Conservation (phyloP, 2,888 invertebrate genomes). For the Chouioia cunea region DNA sequence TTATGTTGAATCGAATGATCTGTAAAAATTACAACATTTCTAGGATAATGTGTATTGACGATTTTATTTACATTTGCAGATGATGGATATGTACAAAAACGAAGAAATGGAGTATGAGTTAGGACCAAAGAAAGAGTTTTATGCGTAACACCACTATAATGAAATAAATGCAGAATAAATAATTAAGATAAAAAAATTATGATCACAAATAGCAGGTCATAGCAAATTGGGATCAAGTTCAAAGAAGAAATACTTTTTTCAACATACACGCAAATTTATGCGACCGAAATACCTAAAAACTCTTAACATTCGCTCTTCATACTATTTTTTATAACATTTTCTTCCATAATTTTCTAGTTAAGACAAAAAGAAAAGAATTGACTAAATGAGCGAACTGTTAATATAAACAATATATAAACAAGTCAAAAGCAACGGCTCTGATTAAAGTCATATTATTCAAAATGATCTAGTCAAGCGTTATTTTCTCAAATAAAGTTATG, state of each 20-base stretch:
- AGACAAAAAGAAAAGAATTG: slow-evolving; percentile 12
- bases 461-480: slow-evolving; percentile 66
- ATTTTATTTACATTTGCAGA: slow-evolving; percentile 70
- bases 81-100: slow-evolving; percentile 94
- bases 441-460: slow-evolving; percentile 46
- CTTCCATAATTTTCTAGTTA: slow-evolving; percentile 29
- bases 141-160: slow-evolving; percentile 75
- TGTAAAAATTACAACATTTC: no score
- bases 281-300: slow-evolving; percentile 36
- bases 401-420: slow-evolving; percentile 20
- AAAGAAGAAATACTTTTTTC: slow-evolving; percentile 22
- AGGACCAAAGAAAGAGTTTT: slow-evolving; percentile 90
- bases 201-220: slow-evolving; percentile 62
- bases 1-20: no score
- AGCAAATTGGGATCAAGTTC: slow-evolving; percentile 66
- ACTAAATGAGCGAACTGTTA: slow-evolving; percentile 16
- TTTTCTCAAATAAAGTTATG: slow-evolving; percentile 51
- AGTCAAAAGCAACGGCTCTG: slow-evolving; percentile 29
- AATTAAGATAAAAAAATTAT: slow-evolving; percentile 56
- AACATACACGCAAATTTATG: slow-evolving; percentile 31
- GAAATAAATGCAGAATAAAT: slow-evolving; percentile 31
- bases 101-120: slow-evolving; percentile 92
- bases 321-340: slow-evolving; percentile 46
- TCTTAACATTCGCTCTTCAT: slow-evolving; percentile 29
- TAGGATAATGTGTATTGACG: neutral